A percentile compares a stretch with the other conserved stretches of the same genome.
phyloP scores from a whole-genome alignment of 2,113 vertebrate genomes.

The Pteronura brasiliensis region DNA sequence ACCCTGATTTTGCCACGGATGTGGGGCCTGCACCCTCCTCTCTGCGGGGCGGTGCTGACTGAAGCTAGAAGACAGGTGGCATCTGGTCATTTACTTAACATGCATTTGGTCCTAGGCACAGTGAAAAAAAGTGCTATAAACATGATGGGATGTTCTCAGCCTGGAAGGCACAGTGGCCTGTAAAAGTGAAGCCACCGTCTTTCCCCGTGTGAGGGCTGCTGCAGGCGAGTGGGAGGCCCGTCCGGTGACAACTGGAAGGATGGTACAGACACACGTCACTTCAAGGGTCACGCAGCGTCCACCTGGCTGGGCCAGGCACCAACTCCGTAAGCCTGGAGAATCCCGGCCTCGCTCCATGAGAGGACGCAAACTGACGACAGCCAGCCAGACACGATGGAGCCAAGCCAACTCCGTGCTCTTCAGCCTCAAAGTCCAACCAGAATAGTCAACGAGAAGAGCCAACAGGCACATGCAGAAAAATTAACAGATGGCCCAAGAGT shows the following conservation, averaged over 20 bases:
- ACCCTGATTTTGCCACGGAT: background rate
- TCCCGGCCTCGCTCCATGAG: background rate
- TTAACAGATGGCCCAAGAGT: background rate
- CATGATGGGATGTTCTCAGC: background rate
- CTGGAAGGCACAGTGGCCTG: background rate
- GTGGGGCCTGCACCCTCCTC: background rate
- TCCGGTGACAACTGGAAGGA: background rate
- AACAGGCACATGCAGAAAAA: background rate
- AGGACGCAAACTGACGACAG: background rate
- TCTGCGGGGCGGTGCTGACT: conserved; percentile 1
- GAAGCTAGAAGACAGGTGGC: background rate
- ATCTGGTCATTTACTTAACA: background rate
- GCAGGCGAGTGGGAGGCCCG: rapidly evolving
- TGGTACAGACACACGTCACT: too few relatives aligned
- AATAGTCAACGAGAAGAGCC: background rate
- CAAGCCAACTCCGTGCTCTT: background rate
- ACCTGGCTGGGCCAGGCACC: background rate
- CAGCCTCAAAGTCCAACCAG: background rate
- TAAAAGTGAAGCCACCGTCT: background rate
- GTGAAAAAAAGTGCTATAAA: background rate
- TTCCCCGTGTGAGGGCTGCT: background rate
- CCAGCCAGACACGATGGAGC: background rate
- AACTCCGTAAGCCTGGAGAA: background rate
- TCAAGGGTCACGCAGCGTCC: background rate
- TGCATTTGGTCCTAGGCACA: conserved; percentile 76